These are phyloP conservation scores for Drosophila santomea DNA, from an alignment of 1,140 invertebrate species.

Conservation along the genomic window DNA sequence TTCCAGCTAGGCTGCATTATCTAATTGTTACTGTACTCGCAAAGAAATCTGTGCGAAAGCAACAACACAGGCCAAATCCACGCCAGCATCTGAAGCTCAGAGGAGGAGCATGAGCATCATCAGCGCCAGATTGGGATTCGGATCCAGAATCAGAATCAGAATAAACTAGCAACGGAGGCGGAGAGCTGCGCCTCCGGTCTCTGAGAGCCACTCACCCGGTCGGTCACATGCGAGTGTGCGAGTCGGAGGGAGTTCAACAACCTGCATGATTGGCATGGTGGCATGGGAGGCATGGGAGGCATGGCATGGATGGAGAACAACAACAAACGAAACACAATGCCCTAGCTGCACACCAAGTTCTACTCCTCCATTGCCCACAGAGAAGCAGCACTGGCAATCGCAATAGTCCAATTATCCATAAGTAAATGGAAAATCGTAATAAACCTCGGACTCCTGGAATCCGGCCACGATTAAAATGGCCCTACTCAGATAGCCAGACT, in stretches of 20 bases:
- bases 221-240: constrained; percentile 58
- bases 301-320: constrained; percentile 20
- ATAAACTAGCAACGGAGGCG: constrained; percentile 15
- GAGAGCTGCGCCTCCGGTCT: constrained; percentile 42
- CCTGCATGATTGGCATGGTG: constrained; percentile 58
- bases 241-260: constrained; percentile 59
- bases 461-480: constrained; percentile 12
- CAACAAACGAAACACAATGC: constrained; percentile 36
- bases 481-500: background rate
- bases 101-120: constrained; percentile 15
- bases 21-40: constrained; percentile 7
- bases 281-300: background rate
- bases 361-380: background rate
- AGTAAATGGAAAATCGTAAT: constrained; percentile 27
- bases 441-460: constrained; percentile 1
- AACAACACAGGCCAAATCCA: constrained; percentile 32
- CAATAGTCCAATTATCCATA: constrained; percentile 32
- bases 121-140: constrained; percentile 48
- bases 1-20: background rate
- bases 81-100: constrained; percentile 24
- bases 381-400: background rate
- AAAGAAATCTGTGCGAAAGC: constrained; percentile 62
- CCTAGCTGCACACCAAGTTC: constrained; percentile 10
- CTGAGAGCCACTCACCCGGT: constrained; percentile 71
- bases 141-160: constrained; percentile 47